Conservation (phyloP, 2,888 invertebrate species). For the Idaea dimidiata region DNA sequence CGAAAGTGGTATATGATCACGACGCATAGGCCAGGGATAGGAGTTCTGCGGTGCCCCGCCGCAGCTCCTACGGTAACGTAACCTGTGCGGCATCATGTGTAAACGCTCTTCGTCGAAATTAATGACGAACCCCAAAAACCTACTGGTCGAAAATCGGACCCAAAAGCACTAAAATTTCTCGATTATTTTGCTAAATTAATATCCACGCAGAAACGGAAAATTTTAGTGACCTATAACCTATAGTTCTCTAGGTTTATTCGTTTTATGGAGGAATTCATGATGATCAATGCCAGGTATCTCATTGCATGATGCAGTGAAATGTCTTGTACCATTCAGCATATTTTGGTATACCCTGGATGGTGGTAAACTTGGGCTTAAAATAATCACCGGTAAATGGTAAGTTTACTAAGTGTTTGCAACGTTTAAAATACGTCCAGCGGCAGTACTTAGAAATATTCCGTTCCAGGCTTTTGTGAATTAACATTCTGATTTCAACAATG, state of each 20-base stretch:
- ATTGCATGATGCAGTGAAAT: not conserved
- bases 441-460: not conserved
- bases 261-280: not conserved
- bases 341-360: not conserved
- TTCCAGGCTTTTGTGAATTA: too few relatives aligned
- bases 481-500: too few relatives aligned
- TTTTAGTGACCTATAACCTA: not conserved
- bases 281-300: not conserved
- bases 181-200: not conserved
- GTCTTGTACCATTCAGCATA: not conserved
- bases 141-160: not conserved
- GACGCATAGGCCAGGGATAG: too few relatives aligned
- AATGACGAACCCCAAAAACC: not conserved
- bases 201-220: too few relatives aligned
- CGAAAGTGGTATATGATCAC: too few relatives aligned
- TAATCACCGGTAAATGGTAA: not conserved
- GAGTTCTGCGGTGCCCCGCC: too few relatives aligned
- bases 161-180: not conserved
- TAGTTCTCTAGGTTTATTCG: not conserved
- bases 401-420: not conserved
- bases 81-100: too few relatives aligned
- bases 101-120: too few relatives aligned
- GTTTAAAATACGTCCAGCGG: not conserved
- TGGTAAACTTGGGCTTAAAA: not conserved
- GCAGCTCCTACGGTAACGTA: too few relatives aligned